Evolutionary conservation across 2,888 invertebrate species (phyloP).

Genomic region (Tetranychus piercei): DNA sequence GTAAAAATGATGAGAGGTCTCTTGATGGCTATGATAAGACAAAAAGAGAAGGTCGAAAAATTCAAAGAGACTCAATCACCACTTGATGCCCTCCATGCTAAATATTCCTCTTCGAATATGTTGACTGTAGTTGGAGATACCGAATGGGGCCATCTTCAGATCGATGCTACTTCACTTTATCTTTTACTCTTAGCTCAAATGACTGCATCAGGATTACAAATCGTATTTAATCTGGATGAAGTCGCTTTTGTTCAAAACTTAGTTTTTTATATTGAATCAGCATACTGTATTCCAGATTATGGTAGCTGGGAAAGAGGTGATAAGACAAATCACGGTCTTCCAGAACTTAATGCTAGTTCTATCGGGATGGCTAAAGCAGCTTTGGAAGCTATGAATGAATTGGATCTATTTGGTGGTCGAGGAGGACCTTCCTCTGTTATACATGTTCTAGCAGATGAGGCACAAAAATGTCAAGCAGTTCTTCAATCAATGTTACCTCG

Average conservation of each 20-base stretch:
- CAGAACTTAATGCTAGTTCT: conserved; percentile 93
- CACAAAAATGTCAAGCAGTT: conserved; percentile 96
- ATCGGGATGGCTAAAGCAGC: conserved; percentile 69
- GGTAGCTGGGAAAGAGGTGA: conserved; percentile 99
- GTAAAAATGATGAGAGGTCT: conserved; percentile 52
- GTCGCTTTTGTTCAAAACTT: conserved; percentile 96
- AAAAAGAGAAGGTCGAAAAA: conserved; percentile 87
- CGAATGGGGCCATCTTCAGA: conserved; percentile 95
- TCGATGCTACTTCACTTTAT: conserved; percentile 90
- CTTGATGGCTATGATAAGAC: conserved; percentile 94
- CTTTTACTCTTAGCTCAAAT: conserved; percentile 88
- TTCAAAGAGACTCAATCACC: conserved; percentile 86
- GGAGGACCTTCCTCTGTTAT: conserved; percentile 93
- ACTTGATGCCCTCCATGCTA: conserved; percentile 87
- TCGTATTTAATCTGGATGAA: conserved; percentile 83
- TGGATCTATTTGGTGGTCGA: conserved; percentile 84
- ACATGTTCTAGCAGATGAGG: conserved; percentile 93
- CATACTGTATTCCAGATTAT: conserved; percentile 95
- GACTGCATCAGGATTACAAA: conserved; percentile 89
- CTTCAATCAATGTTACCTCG: conserved; percentile 47
- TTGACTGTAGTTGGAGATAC: conserved; percentile 77
- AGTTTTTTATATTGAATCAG: conserved; percentile 96
- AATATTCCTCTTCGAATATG: conserved; percentile 76
- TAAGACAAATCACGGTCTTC: conserved; percentile 96
- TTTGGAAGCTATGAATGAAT: conserved; percentile 88